Percentiles rank a stretch among this genome's conserved stretches.
Evolutionary conservation across 2,888 invertebrate species (phyloP).

Genomic region (Elysia crispata): DNA sequence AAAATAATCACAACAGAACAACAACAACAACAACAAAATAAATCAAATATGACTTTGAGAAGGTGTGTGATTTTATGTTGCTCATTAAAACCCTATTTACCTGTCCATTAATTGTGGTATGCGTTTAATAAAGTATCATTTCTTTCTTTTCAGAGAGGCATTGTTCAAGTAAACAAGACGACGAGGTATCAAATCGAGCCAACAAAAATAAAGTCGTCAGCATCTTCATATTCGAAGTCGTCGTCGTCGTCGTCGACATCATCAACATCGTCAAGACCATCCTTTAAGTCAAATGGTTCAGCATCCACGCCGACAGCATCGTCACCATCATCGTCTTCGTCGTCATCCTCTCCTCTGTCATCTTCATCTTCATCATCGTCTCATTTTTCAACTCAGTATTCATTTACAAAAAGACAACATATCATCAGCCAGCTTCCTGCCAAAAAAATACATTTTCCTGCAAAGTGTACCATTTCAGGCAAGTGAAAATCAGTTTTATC

Average conservation of each 20-base stretch:
- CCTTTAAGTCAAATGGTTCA: background rate
- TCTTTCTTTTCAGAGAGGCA: constrained; percentile 49
- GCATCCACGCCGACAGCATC: background rate
- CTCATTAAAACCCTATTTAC: too few species aligned
- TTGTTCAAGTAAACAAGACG: constrained; percentile 45
- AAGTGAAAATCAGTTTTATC: background rate
- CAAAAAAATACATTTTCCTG: constrained; percentile 41
- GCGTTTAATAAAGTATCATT: too few species aligned
- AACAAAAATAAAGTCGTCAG: constrained; percentile 39
- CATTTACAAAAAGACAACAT: constrained; percentile 39
- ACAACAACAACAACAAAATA: too few species aligned
- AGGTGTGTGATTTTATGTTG: too few species aligned
- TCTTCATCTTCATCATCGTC: constrained; percentile 27
- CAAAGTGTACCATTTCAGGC: constrained; percentile 50
- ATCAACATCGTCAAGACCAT: background rate
- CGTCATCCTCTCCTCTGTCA: background rate
- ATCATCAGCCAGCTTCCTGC: constrained; percentile 45
- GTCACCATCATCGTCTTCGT: constrained; percentile 16
- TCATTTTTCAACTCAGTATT: constrained; percentile 15
- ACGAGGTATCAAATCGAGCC: constrained; percentile 52
- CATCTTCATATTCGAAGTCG: background rate
- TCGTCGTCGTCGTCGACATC: constrained; percentile 2
- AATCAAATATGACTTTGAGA: too few species aligned
- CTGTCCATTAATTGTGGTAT: too few species aligned
- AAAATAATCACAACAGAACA: too few species aligned